These are phyloP conservation scores for Tanypteryx hageni DNA, from an alignment of 2,888 invertebrate species.

Conservation along the genomic window DNA sequence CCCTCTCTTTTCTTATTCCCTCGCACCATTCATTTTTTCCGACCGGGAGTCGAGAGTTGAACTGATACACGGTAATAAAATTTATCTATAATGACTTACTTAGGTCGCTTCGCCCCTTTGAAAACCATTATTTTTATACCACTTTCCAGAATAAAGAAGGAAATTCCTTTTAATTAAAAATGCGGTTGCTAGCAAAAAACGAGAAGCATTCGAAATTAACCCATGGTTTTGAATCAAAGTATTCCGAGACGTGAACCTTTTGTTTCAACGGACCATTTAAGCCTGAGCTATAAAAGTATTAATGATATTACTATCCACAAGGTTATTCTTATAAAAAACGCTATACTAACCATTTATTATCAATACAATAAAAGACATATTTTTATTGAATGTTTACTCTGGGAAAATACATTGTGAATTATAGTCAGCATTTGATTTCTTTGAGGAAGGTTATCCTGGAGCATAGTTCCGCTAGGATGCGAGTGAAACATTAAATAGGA, in stretches of 20 bases:
- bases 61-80: constrained; percentile 29
- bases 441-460: too few relatives aligned
- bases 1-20: not conserved
- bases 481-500: not conserved
- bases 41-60: not conserved
- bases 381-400: too few relatives aligned
- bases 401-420: too few relatives aligned
- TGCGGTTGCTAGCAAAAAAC: not conserved
- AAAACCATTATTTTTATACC: constrained; percentile 16
- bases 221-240: not conserved
- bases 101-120: constrained; percentile 24
- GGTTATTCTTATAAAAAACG: too few relatives aligned
- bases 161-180: constrained; percentile 9
- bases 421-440: too few relatives aligned
- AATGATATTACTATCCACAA: too few relatives aligned
- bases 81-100: constrained; percentile 35
- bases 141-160: constrained; percentile 11
- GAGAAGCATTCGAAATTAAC: not conserved
- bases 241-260: not conserved
- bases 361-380: too few relatives aligned
- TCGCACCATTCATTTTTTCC: not conserved
- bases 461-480: too few relatives aligned
- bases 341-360: too few relatives aligned
- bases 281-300: too few relatives aligned
- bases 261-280: too few relatives aligned